Evolutionary conservation across 2,797 vertebrate species (phyloP).

Genomic region (Danio jaintianensis): DNA sequence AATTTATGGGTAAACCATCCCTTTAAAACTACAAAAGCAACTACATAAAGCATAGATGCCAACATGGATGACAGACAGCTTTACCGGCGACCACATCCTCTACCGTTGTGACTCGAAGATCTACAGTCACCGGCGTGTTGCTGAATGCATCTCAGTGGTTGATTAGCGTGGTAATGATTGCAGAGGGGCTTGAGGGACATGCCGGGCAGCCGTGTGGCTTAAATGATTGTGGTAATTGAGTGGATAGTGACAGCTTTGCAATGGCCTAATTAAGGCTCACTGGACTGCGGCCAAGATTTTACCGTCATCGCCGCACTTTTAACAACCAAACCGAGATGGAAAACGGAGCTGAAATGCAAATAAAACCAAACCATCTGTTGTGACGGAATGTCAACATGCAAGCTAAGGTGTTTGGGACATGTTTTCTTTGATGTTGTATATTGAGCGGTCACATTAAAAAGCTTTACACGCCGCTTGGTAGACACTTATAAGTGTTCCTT

Average conservation of each 20-base stretch:
- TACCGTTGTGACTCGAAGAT: background rate
- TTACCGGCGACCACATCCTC: background rate
- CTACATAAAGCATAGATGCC: background rate
- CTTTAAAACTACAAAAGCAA: background rate
- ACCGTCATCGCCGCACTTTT: background rate
- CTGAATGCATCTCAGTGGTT: conserved; percentile 32
- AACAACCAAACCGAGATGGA: conserved; percentile 6
- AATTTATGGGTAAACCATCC: too few relatives aligned
- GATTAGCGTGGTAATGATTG: conserved; percentile 45
- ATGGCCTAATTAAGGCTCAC: conserved; percentile 67
- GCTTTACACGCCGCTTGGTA: background rate
- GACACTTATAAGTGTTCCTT: background rate
- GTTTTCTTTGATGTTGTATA: background rate
- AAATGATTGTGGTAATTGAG: conserved; percentile 71
- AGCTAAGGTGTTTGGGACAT: conserved; percentile 11
- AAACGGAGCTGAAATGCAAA: conserved; percentile 20
- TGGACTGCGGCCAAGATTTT: conserved; percentile 42
- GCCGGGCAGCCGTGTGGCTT: conserved; percentile 65
- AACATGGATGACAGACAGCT: background rate
- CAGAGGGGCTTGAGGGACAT: conserved; percentile 37
- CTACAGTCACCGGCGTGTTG: background rate
- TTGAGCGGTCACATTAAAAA: background rate
- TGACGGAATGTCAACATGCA: conserved; percentile 13
- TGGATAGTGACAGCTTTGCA: conserved; percentile 68
- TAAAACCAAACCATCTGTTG: conserved; percentile 44